phyloP scores from a whole-genome alignment of 2,797 vertebrate species.

The Tenualosa ilisha region DNA sequence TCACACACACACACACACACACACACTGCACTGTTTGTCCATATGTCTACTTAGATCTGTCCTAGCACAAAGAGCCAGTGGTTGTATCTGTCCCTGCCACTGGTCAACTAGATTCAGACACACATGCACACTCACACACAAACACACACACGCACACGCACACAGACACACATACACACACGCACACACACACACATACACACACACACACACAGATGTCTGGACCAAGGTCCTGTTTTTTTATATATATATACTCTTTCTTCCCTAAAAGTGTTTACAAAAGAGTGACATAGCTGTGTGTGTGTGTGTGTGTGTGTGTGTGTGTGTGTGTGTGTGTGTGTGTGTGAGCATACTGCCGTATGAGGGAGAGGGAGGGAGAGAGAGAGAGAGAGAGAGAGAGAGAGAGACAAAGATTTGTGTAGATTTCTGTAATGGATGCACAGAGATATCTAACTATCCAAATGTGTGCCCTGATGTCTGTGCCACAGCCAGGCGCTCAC shows the following conservation, averaged over 20 bases:
- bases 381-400: background rate
- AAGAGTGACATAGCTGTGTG: background rate
- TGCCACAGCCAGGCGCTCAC: background rate
- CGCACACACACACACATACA: background rate
- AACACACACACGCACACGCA: background rate
- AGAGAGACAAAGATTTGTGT: background rate
- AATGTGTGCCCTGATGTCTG: background rate
- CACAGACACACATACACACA: background rate
- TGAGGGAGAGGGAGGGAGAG: background rate
- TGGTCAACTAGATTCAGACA: background rate
- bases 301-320: conserved; percentile 3
- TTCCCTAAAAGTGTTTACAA: background rate
- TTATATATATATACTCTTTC: background rate
- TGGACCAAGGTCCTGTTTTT: background rate
- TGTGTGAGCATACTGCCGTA: background rate
- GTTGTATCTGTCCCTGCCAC: background rate
- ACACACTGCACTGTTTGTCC: background rate
- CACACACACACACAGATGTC: background rate
- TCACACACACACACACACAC: background rate
- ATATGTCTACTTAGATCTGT: background rate
- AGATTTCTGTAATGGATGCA: background rate
- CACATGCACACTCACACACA: background rate
- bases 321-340: background rate
- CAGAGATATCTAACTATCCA: background rate
- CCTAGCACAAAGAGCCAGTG: background rate